These are phyloP conservation scores for Gymnothorax javanicus DNA, from an alignment of 2,797 vertebrate species.

Conservation along the genomic window DNA sequence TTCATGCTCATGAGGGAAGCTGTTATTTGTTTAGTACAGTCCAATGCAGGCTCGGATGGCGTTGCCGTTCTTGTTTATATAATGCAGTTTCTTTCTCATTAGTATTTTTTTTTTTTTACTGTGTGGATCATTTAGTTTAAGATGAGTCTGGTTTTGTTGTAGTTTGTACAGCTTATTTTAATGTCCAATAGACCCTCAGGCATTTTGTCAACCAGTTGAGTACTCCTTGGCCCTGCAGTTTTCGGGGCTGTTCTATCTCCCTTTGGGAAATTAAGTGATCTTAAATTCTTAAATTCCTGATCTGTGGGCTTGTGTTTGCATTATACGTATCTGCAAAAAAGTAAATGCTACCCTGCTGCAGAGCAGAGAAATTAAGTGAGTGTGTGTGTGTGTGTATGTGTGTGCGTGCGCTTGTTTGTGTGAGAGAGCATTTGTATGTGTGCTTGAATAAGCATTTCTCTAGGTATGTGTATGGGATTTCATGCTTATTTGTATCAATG, in stretches of 20 bases:
- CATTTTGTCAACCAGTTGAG: not conserved
- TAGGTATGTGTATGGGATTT: not conserved
- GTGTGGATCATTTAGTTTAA: not conserved
- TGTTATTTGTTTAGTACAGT: no score
- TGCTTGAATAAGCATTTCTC: not conserved
- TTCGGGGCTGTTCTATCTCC: no score
- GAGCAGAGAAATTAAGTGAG: not conserved
- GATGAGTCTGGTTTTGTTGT: no score
- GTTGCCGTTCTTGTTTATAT: no score
- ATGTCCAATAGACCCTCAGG: not conserved
- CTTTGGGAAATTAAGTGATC: no score
- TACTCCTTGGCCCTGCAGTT: not conserved
- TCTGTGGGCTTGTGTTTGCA: not conserved
- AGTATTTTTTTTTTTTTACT: not conserved
- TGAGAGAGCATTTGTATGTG: not conserved
- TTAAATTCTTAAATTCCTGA: not conserved
- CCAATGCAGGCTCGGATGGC: no score
- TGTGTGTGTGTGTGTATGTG: not conserved
- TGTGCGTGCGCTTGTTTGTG: not conserved
- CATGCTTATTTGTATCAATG: not conserved
- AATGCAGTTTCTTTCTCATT: not conserved
- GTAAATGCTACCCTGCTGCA: not conserved
- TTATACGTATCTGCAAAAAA: not conserved
- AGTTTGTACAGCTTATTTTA: not conserved
- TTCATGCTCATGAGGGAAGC: no score